A percentile compares a stretch with the other conserved stretches of the same genome.
phyloP scores from a whole-genome alignment of 1,140 invertebrate genomes.

The Ptiloglossa arizonensis region DNA sequence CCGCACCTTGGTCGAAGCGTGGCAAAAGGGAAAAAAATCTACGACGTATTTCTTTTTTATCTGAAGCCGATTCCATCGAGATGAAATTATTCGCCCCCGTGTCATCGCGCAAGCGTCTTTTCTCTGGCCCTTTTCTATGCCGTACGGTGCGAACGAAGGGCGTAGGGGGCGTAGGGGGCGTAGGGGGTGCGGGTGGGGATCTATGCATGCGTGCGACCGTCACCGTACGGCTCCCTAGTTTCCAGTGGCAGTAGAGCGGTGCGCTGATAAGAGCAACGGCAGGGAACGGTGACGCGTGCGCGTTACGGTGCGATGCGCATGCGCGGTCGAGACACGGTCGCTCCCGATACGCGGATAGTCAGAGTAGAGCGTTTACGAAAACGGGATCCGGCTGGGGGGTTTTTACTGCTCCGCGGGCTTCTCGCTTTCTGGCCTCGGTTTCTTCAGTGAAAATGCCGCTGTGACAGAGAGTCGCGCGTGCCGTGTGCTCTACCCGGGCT shows the following conservation, averaged over 20 bases:
- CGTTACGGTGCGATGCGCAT: conserved; percentile 38
- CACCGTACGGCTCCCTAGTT: conserved; percentile 7
- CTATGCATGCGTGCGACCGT: conserved; percentile 3
- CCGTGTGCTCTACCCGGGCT: conserved; percentile 56
- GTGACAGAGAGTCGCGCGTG: conserved; percentile 59
- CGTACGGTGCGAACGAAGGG: conserved; percentile 4
- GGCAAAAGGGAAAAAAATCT: too few species aligned
- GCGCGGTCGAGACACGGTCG: conserved; percentile 36
- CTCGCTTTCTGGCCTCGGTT: conserved; percentile 49
- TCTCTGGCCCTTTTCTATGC: conserved; percentile 26
- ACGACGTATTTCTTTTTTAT: too few species aligned
- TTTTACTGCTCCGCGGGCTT: conserved; percentile 41
- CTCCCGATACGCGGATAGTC: conserved; percentile 61
- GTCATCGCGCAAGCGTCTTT: conserved; percentile 37
- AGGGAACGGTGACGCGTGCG: conserved; percentile 60
- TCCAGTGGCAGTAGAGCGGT: conserved; percentile 12
- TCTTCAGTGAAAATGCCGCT: conserved; percentile 70
- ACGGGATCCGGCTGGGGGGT: conserved; percentile 57
- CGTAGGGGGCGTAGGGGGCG: neutral
- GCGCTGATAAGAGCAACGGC: conserved; percentile 70
- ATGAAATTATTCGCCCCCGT: conserved; percentile 2
- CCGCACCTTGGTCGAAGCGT: too few species aligned
- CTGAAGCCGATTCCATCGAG: neutral
- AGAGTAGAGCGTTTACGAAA: conserved; percentile 65
- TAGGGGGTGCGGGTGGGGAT: neutral